A percentile compares a stretch with the other conserved stretches of the same genome.
Evolutionary conservation across 2,797 vertebrate species (phyloP).

Genomic region (Rhynchotus rufescens): DNA sequence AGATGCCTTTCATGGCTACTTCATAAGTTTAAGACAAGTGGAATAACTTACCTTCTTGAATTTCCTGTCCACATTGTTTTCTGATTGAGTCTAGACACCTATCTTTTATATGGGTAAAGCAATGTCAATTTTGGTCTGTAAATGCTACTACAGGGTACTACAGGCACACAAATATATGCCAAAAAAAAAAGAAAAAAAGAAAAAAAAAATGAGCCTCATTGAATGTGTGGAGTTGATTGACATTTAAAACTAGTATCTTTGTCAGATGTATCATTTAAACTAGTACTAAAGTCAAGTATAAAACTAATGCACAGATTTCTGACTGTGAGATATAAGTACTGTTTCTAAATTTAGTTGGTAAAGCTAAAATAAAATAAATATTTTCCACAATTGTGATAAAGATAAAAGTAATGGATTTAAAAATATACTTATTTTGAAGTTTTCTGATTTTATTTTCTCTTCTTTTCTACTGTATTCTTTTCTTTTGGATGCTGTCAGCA

Average conservation of each 20-base stretch:
- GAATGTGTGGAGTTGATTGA: constrained; percentile 12
- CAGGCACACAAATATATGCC: constrained; percentile 18
- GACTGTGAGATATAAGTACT: constrained; percentile 20
- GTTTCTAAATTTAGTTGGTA: constrained; percentile 1
- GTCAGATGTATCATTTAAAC: constrained; percentile 20
- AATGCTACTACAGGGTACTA: background rate
- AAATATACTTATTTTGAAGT: background rate
- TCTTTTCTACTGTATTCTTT: background rate
- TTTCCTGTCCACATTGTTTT: background rate
- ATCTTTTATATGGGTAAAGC: constrained; percentile 8
- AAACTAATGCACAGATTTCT: constrained; percentile 16
- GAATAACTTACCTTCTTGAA: background rate
- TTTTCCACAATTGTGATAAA: background rate
- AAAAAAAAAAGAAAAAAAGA: background rate
- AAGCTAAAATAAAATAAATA: background rate
- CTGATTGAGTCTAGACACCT: background rate
- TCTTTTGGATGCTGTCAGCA: background rate
- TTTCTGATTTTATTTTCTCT: background rate
- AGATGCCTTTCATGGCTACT: background rate
- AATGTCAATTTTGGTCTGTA: constrained; percentile 9
- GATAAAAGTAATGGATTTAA: background rate
- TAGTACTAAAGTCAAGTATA: constrained; percentile 27
- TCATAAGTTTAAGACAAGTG: background rate
- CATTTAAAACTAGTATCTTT: constrained; percentile 20
- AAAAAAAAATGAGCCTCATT: background rate